Evolutionary conservation across 64 coral and sea anemone genomes (phyloP).

Genomic region (Montipora sp.): DNA sequence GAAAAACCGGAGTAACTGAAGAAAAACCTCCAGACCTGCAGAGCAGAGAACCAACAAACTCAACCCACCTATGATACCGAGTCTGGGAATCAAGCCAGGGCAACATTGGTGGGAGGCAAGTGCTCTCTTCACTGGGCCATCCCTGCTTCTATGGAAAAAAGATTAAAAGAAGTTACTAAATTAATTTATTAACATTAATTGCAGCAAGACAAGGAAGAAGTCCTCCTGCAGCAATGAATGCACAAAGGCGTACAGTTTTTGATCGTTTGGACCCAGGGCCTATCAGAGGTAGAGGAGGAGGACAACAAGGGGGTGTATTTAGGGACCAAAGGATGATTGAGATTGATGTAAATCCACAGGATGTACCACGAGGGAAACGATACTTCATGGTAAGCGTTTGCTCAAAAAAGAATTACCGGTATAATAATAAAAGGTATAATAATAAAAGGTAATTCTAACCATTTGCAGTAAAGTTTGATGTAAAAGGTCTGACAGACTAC

Average conservation of each 20-base stretch:
- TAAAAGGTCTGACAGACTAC: too few species aligned
- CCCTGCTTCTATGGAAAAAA: not conserved
- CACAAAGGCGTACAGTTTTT: slow-evolving; percentile 41
- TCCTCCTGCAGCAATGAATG: not conserved
- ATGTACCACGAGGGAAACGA: slow-evolving; percentile 57
- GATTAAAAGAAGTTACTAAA: not conserved
- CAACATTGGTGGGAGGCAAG: too few species aligned
- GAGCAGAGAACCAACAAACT: too few species aligned
- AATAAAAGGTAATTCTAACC: too few species aligned
- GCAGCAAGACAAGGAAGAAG: slow-evolving; percentile 27
- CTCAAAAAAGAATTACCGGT: not conserved
- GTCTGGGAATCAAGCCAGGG: too few species aligned
- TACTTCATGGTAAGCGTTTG: slow-evolving; percentile 29
- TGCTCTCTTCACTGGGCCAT: too few species aligned
- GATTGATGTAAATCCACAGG: slow-evolving; percentile 58
- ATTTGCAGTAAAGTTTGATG: too few species aligned
- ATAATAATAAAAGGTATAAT: too few species aligned
- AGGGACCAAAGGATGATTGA: slow-evolving; percentile 49
- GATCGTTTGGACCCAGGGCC: slow-evolving; percentile 35
- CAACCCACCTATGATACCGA: too few species aligned
- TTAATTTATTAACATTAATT: not conserved
- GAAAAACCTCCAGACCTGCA: too few species aligned
- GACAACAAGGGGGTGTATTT: not conserved
- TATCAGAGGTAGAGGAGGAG: not conserved
- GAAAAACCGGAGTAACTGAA: too few species aligned